Conservation (phyloP, 1,140 invertebrate species). For the Globodera ellingtonae region DNA sequence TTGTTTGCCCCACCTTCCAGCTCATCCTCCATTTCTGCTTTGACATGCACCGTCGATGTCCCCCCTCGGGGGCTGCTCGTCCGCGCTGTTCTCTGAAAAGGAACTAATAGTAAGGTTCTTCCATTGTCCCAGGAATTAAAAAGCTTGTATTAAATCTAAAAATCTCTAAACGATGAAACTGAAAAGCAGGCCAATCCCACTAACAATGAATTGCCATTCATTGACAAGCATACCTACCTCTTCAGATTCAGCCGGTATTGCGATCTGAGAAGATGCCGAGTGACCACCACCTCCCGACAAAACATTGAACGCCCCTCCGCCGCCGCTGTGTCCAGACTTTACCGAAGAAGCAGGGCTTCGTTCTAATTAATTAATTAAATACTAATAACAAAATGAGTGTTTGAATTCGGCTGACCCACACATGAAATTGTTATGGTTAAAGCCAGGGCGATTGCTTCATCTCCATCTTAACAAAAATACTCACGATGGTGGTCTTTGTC, state of each 20-base stretch:
- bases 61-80: background rate
- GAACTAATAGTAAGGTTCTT: too few species aligned
- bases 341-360: slow-evolving; percentile 9
- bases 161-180: too few species aligned
- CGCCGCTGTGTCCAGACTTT: slow-evolving; percentile 1
- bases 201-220: too few species aligned
- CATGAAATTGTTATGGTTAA: background rate
- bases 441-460: too few species aligned
- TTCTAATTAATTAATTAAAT: background rate
- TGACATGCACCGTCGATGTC: background rate
- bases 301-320: background rate
- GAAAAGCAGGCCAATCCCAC: too few species aligned
- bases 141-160: too few species aligned
- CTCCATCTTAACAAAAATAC: background rate
- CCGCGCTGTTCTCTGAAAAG: too few species aligned
- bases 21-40: background rate
- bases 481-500: slow-evolving; percentile 10
- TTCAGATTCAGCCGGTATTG: background rate
- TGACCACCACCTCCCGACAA: background rate
- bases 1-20: background rate
- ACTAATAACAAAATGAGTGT: too few species aligned
- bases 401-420: background rate
- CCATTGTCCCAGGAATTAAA: too few species aligned
- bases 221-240: background rate
- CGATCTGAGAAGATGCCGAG: background rate